Evolutionary conservation across 2,113 vertebrate species (phyloP), one percentile per base, ranked within the genome.

Genomic region (Corythornis cristatus): DNA sequence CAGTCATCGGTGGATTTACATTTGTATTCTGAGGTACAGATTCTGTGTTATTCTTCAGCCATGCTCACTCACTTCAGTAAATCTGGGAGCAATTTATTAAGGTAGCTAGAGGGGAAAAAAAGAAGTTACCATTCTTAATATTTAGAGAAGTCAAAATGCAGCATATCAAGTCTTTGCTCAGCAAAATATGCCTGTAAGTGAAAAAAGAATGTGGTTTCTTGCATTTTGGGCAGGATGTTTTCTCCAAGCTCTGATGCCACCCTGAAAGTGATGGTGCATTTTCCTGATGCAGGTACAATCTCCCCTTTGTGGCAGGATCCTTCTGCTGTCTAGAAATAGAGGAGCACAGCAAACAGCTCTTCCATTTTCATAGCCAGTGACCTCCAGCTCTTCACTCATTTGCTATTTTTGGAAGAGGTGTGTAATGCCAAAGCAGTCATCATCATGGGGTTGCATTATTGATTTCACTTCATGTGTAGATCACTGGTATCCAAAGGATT

Each of bases 251-350:
- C 6, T 21, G 6, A 28, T 22, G 28, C 26, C 42, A 60, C 20
- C 12, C 6, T 1, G 0, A 3, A 12, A 6, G 3, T 50, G 10
- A 25, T 23, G 0, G 0, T 40, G 14, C 16, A 3, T 72, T 72
- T 46, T 83, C 29, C 35, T 68, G 3, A 21, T 19, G 17, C 3
- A 12, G 50, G 5, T 13, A 45, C 6, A 4, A 6, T 8, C 16
- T 56, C 3, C 20, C 20, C 8, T 45, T 75, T 9, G 43, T 64
- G 20, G 18, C 33, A 61, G 22, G 68, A 31, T 22, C 62, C 6
- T 5, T 82, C 26, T 61, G 15, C 46, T 78, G 12, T 45, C 25
- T 3, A 0, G 43, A 8, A 12, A 9, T 13, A 5, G 4, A 25
- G 7, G 22, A 67, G 12, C 64, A 35, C 26, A 79, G 15, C 40